Base-by-base conservation (phyloP, 2,113 vertebrate species). In the Macquaria ambigua region DNA sequence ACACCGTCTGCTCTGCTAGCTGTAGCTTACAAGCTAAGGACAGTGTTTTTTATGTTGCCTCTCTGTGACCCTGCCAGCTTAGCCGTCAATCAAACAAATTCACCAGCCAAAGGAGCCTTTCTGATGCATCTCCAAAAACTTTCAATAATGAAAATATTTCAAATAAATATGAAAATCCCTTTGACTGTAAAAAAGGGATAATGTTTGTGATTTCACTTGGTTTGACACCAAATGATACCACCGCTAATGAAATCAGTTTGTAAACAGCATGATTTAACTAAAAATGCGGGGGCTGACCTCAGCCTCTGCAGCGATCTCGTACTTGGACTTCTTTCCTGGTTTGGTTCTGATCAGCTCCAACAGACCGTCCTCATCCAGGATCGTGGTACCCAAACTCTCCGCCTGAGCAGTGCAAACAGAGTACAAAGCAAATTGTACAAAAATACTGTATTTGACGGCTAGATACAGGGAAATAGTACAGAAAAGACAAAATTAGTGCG, bases 241-340 rank as follows among this genome's bases (percentile, higher is more conserved):
- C n/a, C n/a, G n/a, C n/a, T n/a, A n/a, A n/a, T n/a, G n/a, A n/a
- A n/a, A n/a, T n/a, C n/a, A n/a, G n/a, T n/a, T n/a, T n/a, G n/a
- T n/a, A n/a, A n/a, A n/a, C n/a, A n/a, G n/a, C n/a, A n/a, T 63
- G 3, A 69, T 52, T 74, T 5, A 46, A 39, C 4, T 10, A 28
- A 3, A 63, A 52, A 53, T 11, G 23, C 25, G 34, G 41, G 25
- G 0, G 73, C 77, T 87, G 88, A 99, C 98, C 98, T 99, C 97
- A 16, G 95, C 86, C 94, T 99, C 97, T 66, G 96, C 96, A 1
- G 96, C 97, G 53, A 98, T 94, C 92, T 98, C 97, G 2, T 98
- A 99, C 87, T 98, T 99, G 55, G 98, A 99, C 90, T 96, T 99
- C 90, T 98, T 99, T 76, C 98, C 98, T 46, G 98, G 98, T 96